Evolutionary conservation across 2,797 vertebrate species (phyloP).

Genomic region (Cyclopterus lumpus): DNA sequence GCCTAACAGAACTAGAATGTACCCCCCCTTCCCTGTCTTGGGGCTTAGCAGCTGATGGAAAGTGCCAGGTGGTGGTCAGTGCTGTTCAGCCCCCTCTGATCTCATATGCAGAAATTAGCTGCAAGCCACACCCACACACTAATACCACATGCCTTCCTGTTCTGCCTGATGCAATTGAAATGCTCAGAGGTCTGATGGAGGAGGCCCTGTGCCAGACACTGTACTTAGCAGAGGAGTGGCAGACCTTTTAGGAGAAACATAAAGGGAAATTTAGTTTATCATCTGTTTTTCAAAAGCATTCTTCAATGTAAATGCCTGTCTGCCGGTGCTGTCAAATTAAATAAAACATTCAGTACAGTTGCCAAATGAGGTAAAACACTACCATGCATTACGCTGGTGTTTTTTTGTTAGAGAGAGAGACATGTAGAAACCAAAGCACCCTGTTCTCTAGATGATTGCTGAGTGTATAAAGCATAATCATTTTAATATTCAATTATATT

Average conservation of each 20-base stretch:
- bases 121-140: conserved; percentile 47
- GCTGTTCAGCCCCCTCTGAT: conserved; percentile 33
- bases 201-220: conserved; percentile 59
- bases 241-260: conserved; percentile 49
- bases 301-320: conserved; percentile 29
- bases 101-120: conserved; percentile 65
- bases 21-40: conserved; percentile 18
- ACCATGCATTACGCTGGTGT: background rate
- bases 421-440: background rate
- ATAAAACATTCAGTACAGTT: conserved; percentile 27
- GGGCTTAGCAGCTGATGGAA: conserved; percentile 66
- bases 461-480: background rate
- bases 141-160: conserved; percentile 18
- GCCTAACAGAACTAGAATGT: conserved; percentile 43
- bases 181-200: conserved; percentile 31
- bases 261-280: conserved; percentile 41
- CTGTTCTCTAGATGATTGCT: background rate
- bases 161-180: conserved; percentile 43
- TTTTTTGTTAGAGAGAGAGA: conserved; percentile 11
- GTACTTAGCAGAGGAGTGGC: conserved; percentile 59
- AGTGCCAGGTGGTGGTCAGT: conserved; percentile 72
- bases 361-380: conserved; percentile 26
- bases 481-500: background rate
- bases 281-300: conserved; percentile 32
- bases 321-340: conserved; percentile 17